phyloP scores from a whole-genome alignment of 2,888 invertebrate genomes.

The Apamea epomidion region DNA sequence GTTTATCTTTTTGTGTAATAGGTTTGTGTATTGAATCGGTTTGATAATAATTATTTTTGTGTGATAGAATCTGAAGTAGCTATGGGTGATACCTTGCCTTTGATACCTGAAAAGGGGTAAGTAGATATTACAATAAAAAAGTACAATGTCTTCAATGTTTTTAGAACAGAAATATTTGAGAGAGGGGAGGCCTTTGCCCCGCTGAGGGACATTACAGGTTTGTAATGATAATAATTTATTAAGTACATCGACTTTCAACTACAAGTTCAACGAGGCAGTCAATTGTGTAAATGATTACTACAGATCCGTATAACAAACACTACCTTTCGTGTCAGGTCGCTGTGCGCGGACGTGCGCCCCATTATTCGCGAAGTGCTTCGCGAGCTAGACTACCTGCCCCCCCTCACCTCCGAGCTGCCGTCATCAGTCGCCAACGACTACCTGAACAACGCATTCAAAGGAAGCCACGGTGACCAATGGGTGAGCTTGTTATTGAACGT shows the following conservation, averaged over 20 bases:
- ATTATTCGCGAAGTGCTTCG: slow-evolving; percentile 80
- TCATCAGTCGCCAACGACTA: not conserved
- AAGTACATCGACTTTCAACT: no score
- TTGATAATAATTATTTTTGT: slow-evolving; percentile 36
- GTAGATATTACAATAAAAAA: slow-evolving; percentile 16
- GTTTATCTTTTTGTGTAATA: slow-evolving; percentile 43
- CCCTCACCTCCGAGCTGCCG: slow-evolving; percentile 58
- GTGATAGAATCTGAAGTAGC: not conserved
- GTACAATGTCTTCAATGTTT: not conserved
- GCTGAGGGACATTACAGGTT: not conserved
- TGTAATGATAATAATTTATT: not conserved
- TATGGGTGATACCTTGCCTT: slow-evolving; percentile 70
- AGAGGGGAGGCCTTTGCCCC: not conserved
- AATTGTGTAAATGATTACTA: not conserved
- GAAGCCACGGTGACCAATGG: slow-evolving; percentile 21
- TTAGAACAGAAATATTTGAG: not conserved
- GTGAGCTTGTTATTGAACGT: slow-evolving; percentile 15
- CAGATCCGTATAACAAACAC: not conserved
- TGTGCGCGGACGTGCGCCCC: slow-evolving; percentile 77
- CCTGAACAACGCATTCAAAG: not conserved
- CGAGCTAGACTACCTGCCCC: slow-evolving; percentile 74
- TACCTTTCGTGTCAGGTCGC: slow-evolving; percentile 60
- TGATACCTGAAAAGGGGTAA: slow-evolving; percentile 70
- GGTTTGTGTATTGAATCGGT: slow-evolving; percentile 42
- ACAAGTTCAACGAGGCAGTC: not conserved